A percentile compares a stretch with the other conserved stretches of the same genome.
phyloP scores from a whole-genome alignment of 2,113 vertebrate species.

The Amblyopsis rosae region DNA sequence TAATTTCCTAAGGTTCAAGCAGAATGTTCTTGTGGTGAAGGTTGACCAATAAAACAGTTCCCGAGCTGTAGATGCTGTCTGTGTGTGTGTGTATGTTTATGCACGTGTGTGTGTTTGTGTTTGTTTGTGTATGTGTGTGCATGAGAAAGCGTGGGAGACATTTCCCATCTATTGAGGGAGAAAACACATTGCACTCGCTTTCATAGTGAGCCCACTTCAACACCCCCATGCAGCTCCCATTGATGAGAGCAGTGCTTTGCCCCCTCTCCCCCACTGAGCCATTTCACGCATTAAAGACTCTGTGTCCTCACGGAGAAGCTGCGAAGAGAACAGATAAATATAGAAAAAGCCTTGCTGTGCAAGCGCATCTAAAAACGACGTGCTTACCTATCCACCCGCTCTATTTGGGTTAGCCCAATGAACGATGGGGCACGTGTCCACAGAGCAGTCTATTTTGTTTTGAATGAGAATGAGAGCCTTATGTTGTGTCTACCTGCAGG shows the following conservation, averaged over 20 bases:
- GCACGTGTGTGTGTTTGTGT: background rate
- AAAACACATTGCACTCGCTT: slow-evolving; percentile 59
- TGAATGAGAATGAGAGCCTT: too few relatives aligned
- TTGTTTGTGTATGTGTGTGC: slow-evolving; percentile 16
- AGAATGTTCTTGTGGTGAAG: slow-evolving; percentile 55
- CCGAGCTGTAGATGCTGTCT: slow-evolving; percentile 47
- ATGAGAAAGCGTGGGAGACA: slow-evolving; percentile 61
- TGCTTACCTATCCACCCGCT: slow-evolving; percentile 14
- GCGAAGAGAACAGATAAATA: slow-evolving; percentile 36
- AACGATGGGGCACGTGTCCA: background rate
- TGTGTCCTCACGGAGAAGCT: slow-evolving; percentile 27
- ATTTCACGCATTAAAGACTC: slow-evolving; percentile 55
- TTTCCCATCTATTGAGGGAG: slow-evolving; percentile 54
- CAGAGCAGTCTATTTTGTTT: background rate
- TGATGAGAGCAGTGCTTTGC: slow-evolving; percentile 64
- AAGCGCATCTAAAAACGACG: slow-evolving; percentile 16
- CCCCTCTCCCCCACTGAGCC: slow-evolving; percentile 50
- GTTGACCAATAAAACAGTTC: slow-evolving; percentile 63
- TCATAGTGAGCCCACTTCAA: slow-evolving; percentile 62
- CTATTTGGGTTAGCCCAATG: background rate
- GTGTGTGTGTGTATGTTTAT: background rate
- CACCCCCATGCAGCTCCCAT: slow-evolving; percentile 52
- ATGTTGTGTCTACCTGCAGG: background rate
- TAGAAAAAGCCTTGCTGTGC: slow-evolving; percentile 20
- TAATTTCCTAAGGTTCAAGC: slow-evolving; percentile 29